These are phyloP conservation scores for Pimpla rufipes DNA, from an alignment of 2,888 invertebrate genomes.

Conservation along the genomic window DNA sequence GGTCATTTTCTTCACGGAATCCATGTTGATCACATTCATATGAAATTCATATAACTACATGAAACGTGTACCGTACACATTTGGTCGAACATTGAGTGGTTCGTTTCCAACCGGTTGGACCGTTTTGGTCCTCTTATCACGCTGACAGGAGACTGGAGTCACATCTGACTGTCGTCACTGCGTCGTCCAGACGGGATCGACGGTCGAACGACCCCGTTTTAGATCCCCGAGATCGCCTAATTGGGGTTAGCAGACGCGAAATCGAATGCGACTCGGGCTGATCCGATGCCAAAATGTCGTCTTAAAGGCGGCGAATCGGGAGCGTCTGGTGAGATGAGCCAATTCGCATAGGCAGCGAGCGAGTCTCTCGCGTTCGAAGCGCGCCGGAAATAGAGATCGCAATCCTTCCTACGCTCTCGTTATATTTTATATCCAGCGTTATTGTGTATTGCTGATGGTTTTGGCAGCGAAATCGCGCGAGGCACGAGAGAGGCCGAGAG, in stretches of 20 bases:
- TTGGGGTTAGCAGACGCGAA: constrained; percentile 44
- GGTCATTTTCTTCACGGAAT: too few relatives aligned
- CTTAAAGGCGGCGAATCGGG: not conserved
- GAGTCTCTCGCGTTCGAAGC: not conserved
- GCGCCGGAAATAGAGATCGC: constrained; percentile 25
- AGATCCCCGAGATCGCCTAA: constrained; percentile 27
- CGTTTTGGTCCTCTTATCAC: too few relatives aligned
- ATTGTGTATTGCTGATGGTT: constrained; percentile 43
- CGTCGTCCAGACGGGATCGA: not conserved
- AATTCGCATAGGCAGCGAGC: constrained; percentile 13
- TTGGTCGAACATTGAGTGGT: too few relatives aligned
- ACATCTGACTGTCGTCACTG: too few relatives aligned
- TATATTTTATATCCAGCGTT: constrained; percentile 33
- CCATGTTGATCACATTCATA: too few relatives aligned
- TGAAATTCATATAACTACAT: too few relatives aligned
- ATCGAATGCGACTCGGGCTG: constrained; percentile 17
- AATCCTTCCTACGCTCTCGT: constrained; percentile 23
- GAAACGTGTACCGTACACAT: too few relatives aligned
- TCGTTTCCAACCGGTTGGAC: too few relatives aligned
- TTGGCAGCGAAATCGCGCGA: constrained; percentile 23
- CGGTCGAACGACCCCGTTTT: not conserved
- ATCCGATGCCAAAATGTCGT: too few relatives aligned
- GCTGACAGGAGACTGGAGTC: too few relatives aligned
- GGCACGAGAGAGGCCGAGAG: not conserved
- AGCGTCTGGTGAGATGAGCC: not conserved